Percentiles rank a stretch among this genome's conserved stretches.
phyloP scores from a whole-genome alignment of 2,113 vertebrate genomes.

The Motacilla tschutschensis region DNA sequence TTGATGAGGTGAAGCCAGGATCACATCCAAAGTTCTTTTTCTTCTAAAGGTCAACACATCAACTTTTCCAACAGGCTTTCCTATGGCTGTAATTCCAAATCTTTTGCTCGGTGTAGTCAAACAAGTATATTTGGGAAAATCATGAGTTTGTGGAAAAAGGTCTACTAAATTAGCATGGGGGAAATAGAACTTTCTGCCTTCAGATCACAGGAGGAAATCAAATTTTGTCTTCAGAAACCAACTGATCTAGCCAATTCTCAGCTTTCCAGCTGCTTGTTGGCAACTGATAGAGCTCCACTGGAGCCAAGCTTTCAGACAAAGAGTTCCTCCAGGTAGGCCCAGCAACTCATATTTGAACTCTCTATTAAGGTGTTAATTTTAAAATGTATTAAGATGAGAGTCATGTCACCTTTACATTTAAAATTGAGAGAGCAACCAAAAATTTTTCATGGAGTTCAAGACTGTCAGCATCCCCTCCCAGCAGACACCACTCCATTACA shows the following conservation, averaged over 20 bases:
- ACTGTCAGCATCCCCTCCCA: background rate
- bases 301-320: background rate
- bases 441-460: background rate
- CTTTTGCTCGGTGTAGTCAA: slow-evolving; percentile 1
- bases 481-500: background rate
- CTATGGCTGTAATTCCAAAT: background rate
- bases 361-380: background rate
- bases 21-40: background rate
- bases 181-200: background rate
- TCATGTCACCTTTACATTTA: background rate
- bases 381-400: background rate
- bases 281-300: background rate
- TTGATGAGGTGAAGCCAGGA: slow-evolving; percentile 12
- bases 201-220: background rate
- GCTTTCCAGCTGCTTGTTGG: background rate
- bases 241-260: background rate
- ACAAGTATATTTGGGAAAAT: background rate
- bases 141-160: background rate
- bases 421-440: background rate
- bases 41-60: slow-evolving; percentile 11
- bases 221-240: background rate
- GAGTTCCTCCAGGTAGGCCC: background rate
- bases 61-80: background rate
- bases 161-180: background rate
- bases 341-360: background rate